Evolutionary conservation across 2,888 invertebrate species (phyloP).

Genomic region (Pristionchus arcanus): DNA sequence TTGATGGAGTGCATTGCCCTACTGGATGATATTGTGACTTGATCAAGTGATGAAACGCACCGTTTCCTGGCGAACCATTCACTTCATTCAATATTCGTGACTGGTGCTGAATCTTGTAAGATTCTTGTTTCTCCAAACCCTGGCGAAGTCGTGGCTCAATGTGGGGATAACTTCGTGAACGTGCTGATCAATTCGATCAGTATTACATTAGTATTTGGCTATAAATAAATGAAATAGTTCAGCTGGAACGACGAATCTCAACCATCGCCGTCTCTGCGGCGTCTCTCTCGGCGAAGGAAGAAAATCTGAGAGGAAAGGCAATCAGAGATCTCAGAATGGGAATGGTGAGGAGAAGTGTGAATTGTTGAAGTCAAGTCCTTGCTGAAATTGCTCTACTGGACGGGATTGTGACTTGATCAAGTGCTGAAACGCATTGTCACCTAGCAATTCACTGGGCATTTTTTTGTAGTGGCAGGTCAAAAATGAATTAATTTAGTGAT

Average conservation of each 20-base stretch:
- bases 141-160: not conserved
- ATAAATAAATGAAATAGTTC: not conserved
- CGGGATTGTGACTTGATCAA: not conserved
- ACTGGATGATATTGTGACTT: too few relatives aligned
- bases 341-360: not conserved
- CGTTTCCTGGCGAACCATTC: too few relatives aligned
- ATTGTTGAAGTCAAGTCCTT: not conserved
- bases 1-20: not conserved
- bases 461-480: too few relatives aligned
- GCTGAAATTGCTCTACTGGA: not conserved
- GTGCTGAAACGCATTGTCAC: not conserved
- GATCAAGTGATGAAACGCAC: too few relatives aligned
- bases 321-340: slow-evolving; percentile 22
- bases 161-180: not conserved
- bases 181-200: too few relatives aligned
- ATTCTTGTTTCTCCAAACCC: not conserved
- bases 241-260: slow-evolving; percentile 26
- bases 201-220: too few relatives aligned
- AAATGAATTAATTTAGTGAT: too few relatives aligned
- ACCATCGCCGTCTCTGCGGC: not conserved
- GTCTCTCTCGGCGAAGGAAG: not conserved
- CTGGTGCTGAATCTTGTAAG: too few relatives aligned
- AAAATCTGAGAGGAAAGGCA: not conserved
- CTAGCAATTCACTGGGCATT: not conserved
- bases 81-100: too few relatives aligned